Evolutionary conservation across 2,113 vertebrate species (phyloP), one percentile per base, ranked within the genome.

Genomic region (Microcebus murinus): DNA sequence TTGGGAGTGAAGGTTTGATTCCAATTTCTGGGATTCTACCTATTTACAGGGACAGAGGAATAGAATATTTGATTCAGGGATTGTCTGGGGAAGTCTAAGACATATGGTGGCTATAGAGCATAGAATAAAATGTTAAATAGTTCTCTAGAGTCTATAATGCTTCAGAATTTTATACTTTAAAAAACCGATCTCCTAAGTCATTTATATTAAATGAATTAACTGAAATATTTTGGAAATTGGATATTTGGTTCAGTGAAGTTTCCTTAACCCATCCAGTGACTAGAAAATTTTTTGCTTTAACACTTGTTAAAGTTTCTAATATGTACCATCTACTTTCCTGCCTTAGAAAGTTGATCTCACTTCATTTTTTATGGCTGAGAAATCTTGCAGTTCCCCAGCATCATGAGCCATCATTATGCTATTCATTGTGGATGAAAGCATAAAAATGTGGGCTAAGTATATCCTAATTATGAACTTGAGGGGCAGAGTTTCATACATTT

Each of bases 251-350:
- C 68, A 88, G 6, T 85, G 27, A 84, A 80, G 59, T 82, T 94
- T 88, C 42, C n/a, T 76, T 91, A 93, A 48, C 10, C 45, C 21
- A 34, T 83, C 82, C 18, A 79, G 29, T 79, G n/a, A 83, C 63
- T 92, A 91, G 48, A 93, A 84, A 34, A 50, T 74, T 7, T 87
- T 85, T 76, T 65, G 52, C 61, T 87, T 76, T 57, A 93, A 85
- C 31, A 84, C 45, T 93, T 96, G 18, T 63, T 93, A 61, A 96
- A 87, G 15, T 96, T 87, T 88, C 39, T 39, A 84, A 48, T 84
- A 36, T 52, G 29, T 80, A 85, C n/a, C 29, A 80, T 31, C 9
- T 59, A 31, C 42, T 90, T 87, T 90, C 17, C 50, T 95, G 63
- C 29, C 63, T 90, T 57, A 90, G 76, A 87, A 87, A 90, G 81